Conservation (phyloP, 2,888 invertebrate genomes). For the Drosophila affinis region DNA sequence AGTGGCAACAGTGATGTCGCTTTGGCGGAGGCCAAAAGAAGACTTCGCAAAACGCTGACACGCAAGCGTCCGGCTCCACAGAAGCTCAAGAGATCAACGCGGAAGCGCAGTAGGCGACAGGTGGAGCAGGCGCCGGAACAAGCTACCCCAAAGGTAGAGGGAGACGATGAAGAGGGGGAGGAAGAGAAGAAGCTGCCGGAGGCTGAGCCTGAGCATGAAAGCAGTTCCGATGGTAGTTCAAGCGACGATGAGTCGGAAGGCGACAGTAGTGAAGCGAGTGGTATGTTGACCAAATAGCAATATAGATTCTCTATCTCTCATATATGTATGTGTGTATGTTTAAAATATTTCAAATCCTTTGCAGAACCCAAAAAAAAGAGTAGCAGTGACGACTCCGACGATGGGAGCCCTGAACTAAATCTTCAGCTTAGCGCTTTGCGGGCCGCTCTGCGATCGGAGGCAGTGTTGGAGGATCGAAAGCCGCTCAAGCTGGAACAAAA, state of each 20-base stretch:
- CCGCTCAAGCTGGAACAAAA: conserved; percentile 44
- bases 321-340: too few relatives aligned
- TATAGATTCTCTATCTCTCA: background rate
- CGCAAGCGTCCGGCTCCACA: conserved; percentile 34
- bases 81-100: conserved; percentile 32
- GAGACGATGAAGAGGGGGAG: background rate
- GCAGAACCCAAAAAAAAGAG: conserved; percentile 17
- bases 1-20: conserved; percentile 24
- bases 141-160: background rate
- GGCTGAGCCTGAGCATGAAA: background rate
- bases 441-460: conserved; percentile 53
- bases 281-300: conserved; percentile 2
- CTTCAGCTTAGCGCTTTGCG: conserved; percentile 55
- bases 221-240: conserved; percentile 32
- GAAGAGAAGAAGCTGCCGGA: background rate
- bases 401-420: conserved; percentile 57
- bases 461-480: conserved; percentile 47
- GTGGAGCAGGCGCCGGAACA: background rate
- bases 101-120: conserved; percentile 30
- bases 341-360: background rate
- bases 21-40: conserved; percentile 17
- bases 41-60: conserved; percentile 27
- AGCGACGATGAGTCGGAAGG: conserved; percentile 38
- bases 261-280: conserved; percentile 21
- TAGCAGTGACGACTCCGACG: conserved; percentile 41